Conservation (phyloP, 2,113 vertebrate species). For the Pelobates fuscus region DNA sequence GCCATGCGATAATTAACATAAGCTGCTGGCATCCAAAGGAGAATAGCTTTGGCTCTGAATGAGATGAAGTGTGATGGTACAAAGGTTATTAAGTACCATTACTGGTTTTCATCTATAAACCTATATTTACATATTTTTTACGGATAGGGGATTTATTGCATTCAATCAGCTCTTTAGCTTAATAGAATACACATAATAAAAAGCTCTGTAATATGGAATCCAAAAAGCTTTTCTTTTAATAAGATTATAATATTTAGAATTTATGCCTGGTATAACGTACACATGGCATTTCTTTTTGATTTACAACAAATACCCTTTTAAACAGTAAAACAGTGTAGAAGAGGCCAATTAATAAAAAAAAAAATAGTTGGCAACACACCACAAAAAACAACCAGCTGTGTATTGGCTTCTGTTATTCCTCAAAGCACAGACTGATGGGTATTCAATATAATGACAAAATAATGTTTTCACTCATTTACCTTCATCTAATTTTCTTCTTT, state of each 20-base stretch:
- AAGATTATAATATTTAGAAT: not conserved
- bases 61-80: slow-evolving; percentile 39
- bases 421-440: too few relatives aligned
- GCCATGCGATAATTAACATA: slow-evolving; percentile 36
- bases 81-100: slow-evolving; percentile 44
- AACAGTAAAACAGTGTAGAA: not conserved
- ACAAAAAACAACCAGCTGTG: too few relatives aligned
- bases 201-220: not conserved
- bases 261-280: not conserved
- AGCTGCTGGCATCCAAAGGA: slow-evolving; percentile 14
- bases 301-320: not conserved
- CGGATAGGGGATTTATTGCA: slow-evolving; percentile 38
- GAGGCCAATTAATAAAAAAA: too few relatives aligned
- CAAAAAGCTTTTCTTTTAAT: not conserved
- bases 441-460: too few relatives aligned
- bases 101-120: slow-evolving; percentile 25
- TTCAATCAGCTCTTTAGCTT: slow-evolving; percentile 31
- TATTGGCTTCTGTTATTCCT: too few relatives aligned
- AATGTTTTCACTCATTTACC: too few relatives aligned
- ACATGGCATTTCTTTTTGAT: not conserved
- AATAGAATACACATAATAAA: slow-evolving; percentile 5
- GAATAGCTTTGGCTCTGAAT: slow-evolving; percentile 11
- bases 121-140: not conserved
- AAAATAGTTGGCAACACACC: too few relatives aligned
- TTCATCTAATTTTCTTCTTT: too few relatives aligned